Base-by-base conservation (phyloP, 1,140 invertebrate species). In the Charaxes varanes region DNA sequence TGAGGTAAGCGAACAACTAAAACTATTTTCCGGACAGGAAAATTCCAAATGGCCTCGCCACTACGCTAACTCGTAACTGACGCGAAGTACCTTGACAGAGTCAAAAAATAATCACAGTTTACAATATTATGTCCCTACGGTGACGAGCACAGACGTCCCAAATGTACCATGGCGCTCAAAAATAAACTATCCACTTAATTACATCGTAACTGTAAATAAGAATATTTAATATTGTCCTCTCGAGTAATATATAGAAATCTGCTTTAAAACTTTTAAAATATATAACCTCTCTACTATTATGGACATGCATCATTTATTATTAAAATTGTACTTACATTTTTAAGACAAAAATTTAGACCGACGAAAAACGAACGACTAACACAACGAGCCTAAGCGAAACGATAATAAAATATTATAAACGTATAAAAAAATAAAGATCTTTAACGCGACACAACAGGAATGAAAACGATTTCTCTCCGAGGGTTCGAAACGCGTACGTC, bases 361-460 rank as follows among this genome's bases (percentile, higher is more conserved):
- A 68, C 62, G 44, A 64, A 37, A 52, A 62, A 66, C 53, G 49
- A 62, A 62, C 44, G 41, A 55, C 43, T 42, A n/a, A 60, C 44
- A 28, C 62, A 53, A 60, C 44, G 30, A 62, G 38, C 52, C 59
- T 59, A 64, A 51, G 45, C 38, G 35, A 58, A 54, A 50, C 50
- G 51, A 62, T 47, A 54, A 49, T 40, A 51, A 63, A 42, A 53
- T 46, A 52, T 62, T 68, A 73, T 62, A 79, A 82, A 78, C 63
- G 64, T 80, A 80, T 79, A 82, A 80, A 82, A n/a, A 82, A 82
- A 80, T 80, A 82, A 82, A 82, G 66, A 77, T 74, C 67, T 76
- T 72, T 65, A 70, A 63, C 52, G 62, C 67, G 66, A 78, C 66
- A 74, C 63, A 67, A 63, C 45, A 76, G 74, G 74, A 80, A 80